Evolutionary conservation across 2,888 invertebrate species (phyloP).

Genomic region (Diadromus collaris): DNA sequence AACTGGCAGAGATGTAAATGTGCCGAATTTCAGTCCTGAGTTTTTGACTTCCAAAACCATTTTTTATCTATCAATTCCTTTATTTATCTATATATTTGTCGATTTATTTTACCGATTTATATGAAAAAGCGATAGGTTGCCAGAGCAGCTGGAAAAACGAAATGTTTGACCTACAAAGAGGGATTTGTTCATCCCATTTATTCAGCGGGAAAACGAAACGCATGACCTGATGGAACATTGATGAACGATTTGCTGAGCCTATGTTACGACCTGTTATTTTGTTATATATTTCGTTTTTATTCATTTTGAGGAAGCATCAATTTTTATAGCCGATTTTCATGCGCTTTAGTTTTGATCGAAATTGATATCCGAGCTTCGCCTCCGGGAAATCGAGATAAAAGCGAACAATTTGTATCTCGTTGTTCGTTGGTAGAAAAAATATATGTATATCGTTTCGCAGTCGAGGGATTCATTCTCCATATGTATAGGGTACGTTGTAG

Average conservation of each 20-base stretch:
- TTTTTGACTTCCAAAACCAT: too few species aligned
- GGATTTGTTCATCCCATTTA: not conserved
- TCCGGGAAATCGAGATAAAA: constrained; percentile 50
- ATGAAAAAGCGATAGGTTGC: too few species aligned
- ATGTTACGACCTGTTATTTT: not conserved
- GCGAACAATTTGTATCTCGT: constrained; percentile 30
- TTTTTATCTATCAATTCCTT: not conserved
- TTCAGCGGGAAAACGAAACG: not conserved
- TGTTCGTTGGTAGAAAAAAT: constrained; percentile 15
- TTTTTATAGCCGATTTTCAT: not conserved
- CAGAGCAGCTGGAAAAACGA: too few species aligned
- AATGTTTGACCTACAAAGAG: not conserved
- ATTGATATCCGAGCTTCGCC: constrained; percentile 30
- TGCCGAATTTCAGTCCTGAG: too few species aligned
- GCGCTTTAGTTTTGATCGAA: not conserved
- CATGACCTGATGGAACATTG: not conserved
- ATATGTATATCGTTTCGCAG: constrained; percentile 17
- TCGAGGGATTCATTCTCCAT: not conserved
- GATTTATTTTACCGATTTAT: too few species aligned
- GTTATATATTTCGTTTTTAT: not conserved
- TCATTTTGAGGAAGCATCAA: not conserved
- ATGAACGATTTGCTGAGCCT: not conserved
- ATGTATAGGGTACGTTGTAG: not conserved
- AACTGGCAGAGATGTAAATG: too few species aligned
- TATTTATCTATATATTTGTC: not conserved